A percentile compares a stretch with the other conserved stretches of the same genome.
These are phyloP conservation scores for Rhynchopsitta pachyrhyncha DNA, from an alignment of 2,113 vertebrate species.

Conservation along the genomic window DNA sequence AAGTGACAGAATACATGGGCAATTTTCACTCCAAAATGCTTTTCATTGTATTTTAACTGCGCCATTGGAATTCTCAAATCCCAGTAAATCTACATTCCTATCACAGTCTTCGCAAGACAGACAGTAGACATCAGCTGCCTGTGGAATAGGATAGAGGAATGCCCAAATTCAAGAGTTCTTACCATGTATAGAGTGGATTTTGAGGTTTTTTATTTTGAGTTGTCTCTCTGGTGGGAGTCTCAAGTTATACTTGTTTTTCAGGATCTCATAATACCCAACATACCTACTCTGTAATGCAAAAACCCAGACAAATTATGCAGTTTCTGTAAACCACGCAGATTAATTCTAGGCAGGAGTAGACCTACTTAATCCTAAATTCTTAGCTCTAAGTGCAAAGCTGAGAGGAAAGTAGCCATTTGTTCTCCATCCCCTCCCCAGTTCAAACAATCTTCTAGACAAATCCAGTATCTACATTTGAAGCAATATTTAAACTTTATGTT, in stretches of 20 bases:
- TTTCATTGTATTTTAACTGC: background rate
- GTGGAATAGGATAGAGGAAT: background rate
- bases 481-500: background rate
- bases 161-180: slow-evolving; percentile 50
- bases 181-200: slow-evolving; percentile 89
- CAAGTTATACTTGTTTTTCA: slow-evolving; percentile 85
- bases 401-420: background rate
- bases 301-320: slow-evolving; percentile 37
- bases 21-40: background rate
- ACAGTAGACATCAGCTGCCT: background rate
- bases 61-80: background rate
- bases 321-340: background rate
- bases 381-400: background rate
- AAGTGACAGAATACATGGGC: background rate
- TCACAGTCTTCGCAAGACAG: background rate
- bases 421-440: background rate
- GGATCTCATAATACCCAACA: slow-evolving; percentile 89
- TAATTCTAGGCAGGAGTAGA: background rate
- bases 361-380: background rate
- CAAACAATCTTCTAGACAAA: background rate
- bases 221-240: slow-evolving; percentile 82
- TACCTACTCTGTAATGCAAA: slow-evolving; percentile 87
- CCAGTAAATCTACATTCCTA: background rate
- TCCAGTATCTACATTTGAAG: background rate
- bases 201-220: slow-evolving; percentile 83